Evolutionary conservation across 1,140 invertebrate species (phyloP).

Genomic region (Oryctes rhinoceros): DNA sequence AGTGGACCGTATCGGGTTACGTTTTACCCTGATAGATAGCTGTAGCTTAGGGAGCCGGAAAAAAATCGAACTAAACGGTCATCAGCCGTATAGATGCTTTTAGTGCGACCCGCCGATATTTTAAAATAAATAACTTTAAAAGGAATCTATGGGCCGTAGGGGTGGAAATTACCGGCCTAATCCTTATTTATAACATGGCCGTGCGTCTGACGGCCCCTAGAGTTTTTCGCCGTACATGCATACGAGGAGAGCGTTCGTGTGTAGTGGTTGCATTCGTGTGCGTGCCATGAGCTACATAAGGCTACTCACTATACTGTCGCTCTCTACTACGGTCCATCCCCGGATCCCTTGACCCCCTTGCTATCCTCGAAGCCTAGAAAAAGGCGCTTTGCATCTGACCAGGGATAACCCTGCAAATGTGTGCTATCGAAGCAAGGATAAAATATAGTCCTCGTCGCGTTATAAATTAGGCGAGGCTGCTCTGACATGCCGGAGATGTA

Average conservation of each 20-base stretch:
- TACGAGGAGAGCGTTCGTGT: not conserved
- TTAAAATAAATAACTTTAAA: conserved; percentile 61
- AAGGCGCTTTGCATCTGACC: conserved; percentile 26
- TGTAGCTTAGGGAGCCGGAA: not conserved
- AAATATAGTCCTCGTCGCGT: conserved; percentile 5
- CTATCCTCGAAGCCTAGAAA: not conserved
- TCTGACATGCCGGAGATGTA: not conserved
- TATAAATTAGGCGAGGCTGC: conserved; percentile 15
- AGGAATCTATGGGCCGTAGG: conserved; percentile 56
- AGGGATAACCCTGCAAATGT: conserved; percentile 16
- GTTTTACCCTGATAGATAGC: conserved; percentile 38
- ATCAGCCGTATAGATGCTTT: conserved; percentile 46
- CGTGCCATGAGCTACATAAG: not conserved
- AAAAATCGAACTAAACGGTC: conserved; percentile 44
- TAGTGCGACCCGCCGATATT: conserved; percentile 56
- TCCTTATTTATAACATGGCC: conserved; percentile 59
- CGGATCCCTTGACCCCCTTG: conserved; percentile 9
- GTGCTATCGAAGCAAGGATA: conserved; percentile 29
- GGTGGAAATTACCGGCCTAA: conserved; percentile 58
- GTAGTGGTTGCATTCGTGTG: not conserved
- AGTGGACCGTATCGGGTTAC: conserved; percentile 59
- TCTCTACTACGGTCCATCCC: not conserved
- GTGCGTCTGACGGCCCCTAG: conserved; percentile 50
- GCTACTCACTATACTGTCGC: not conserved
- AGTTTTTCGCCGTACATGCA: conserved; percentile 27